Evolutionary conservation across 2,888 invertebrate genomes (phyloP).

Genomic region (Hydrotaea diabolus): DNA sequence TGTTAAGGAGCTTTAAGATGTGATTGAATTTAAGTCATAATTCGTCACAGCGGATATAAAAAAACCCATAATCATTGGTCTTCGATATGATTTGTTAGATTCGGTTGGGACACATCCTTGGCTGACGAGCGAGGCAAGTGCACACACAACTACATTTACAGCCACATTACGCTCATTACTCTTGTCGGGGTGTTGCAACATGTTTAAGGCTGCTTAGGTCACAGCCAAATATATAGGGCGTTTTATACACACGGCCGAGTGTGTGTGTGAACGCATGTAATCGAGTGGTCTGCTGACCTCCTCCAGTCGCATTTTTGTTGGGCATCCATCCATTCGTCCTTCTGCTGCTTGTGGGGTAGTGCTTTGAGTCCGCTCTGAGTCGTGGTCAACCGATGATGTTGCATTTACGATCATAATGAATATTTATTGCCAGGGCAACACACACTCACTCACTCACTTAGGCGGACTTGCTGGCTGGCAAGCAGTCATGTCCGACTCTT

Average conservation of each 20-base stretch:
- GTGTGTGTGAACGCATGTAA: neutral
- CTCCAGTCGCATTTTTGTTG: slow-evolving; percentile 21
- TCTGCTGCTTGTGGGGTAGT: neutral
- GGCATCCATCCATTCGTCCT: slow-evolving; percentile 26
- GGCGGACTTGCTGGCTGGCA: no score
- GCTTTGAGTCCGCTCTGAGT: slow-evolving; percentile 12
- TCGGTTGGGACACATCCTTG: slow-evolving; percentile 18
- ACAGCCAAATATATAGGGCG: slow-evolving; percentile 53
- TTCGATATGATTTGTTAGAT: slow-evolving; percentile 58
- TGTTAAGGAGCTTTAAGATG: slow-evolving; percentile 58
- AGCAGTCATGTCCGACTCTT: slow-evolving; percentile 7
- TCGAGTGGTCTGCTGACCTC: slow-evolving; percentile 35
- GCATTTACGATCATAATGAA: slow-evolving; percentile 67
- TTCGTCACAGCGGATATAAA: slow-evolving; percentile 61
- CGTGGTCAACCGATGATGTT: slow-evolving; percentile 70
- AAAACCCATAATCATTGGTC: slow-evolving; percentile 60
- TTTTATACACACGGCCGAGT: neutral
- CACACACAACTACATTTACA: neutral
- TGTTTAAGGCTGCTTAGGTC: neutral
- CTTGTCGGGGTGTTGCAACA: neutral
- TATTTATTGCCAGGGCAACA: slow-evolving; percentile 63
- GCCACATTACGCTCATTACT: neutral
- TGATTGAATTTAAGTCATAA: slow-evolving; percentile 66
- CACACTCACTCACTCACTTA: slow-evolving; percentile 32
- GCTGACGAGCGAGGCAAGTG: neutral